These are phyloP conservation scores for Conops quadrifasciatus DNA, from an alignment of 2,888 invertebrate species.

Conservation along the genomic window DNA sequence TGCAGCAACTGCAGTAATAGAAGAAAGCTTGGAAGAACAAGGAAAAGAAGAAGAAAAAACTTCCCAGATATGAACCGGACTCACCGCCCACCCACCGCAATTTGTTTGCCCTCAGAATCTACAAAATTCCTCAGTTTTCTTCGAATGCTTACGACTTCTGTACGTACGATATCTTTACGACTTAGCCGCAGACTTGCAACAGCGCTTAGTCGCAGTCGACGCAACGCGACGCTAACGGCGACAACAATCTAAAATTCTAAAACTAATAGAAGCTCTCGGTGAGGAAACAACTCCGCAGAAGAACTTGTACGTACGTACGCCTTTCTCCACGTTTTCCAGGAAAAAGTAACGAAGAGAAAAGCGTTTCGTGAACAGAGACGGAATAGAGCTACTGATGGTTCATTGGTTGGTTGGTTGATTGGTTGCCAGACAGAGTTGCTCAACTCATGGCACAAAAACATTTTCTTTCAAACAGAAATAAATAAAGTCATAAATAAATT, in stretches of 20 bases:
- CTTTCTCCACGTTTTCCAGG: constrained; percentile 61
- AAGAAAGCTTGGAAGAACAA: not conserved
- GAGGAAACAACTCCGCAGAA: not conserved
- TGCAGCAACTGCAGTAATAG: not conserved
- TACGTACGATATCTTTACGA: too few species aligned
- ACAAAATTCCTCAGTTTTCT: not conserved
- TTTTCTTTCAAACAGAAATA: too few species aligned
- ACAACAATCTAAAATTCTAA: constrained; percentile 34
- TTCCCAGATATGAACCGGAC: not conserved
- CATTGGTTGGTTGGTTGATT: too few species aligned
- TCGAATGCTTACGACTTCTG: too few species aligned
- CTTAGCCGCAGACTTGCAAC: too few species aligned
- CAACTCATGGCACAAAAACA: not conserved
- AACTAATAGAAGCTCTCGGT: constrained; percentile 6
- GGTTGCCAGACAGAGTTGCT: constrained; percentile 12
- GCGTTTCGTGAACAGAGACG: constrained; percentile 22
- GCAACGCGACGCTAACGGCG: constrained; percentile 4
- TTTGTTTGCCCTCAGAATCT: not conserved
- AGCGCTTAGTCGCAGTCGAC: constrained; percentile 2
- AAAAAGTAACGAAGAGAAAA: constrained; percentile 49
- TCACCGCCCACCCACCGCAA: not conserved
- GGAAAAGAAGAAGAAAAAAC: not conserved
- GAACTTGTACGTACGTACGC: constrained; percentile 41
- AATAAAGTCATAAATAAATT: too few species aligned
- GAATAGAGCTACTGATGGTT: constrained; percentile 48